These are phyloP conservation scores for Phenacoccus solenopsis DNA, from an alignment of 1,140 invertebrate genomes.

Conservation along the genomic window DNA sequence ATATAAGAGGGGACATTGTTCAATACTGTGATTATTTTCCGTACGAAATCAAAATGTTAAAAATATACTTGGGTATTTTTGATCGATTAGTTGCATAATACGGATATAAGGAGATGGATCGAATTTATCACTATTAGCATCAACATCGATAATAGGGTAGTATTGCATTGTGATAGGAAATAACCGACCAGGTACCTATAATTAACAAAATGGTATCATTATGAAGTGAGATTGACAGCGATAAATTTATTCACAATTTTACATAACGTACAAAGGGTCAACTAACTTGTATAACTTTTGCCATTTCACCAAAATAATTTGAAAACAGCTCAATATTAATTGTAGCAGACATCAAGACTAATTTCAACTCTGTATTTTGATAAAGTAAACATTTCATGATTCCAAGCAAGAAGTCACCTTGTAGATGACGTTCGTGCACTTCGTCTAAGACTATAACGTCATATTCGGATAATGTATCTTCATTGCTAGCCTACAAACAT, in stretches of 20 bases:
- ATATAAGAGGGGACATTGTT: too few relatives aligned
- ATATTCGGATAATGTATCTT: constrained; percentile 48
- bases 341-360: constrained; percentile 97
- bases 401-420: constrained; percentile 89
- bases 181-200: constrained; percentile 82
- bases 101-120: constrained; percentile 86
- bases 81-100: constrained; percentile 83
- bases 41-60: background rate
- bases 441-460: constrained; percentile 88
- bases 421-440: constrained; percentile 89
- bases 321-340: constrained; percentile 91
- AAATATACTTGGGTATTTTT: constrained; percentile 61
- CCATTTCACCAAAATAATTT: constrained; percentile 73
- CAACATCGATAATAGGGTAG: constrained; percentile 60
- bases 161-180: constrained; percentile 87
- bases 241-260: background rate
- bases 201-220: background rate
- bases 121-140: constrained; percentile 54
- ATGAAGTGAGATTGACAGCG: background rate
- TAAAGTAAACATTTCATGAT: constrained; percentile 79
- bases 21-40: too few relatives aligned
- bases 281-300: constrained; percentile 61
- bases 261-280: background rate
- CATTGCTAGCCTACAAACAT: constrained; percentile 36
- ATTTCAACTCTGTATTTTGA: constrained; percentile 66